Percentiles rank a stretch among this genome's conserved stretches.
phyloP scores from a whole-genome alignment of 2,797 vertebrate genomes.

The Luscinia luscinia region DNA sequence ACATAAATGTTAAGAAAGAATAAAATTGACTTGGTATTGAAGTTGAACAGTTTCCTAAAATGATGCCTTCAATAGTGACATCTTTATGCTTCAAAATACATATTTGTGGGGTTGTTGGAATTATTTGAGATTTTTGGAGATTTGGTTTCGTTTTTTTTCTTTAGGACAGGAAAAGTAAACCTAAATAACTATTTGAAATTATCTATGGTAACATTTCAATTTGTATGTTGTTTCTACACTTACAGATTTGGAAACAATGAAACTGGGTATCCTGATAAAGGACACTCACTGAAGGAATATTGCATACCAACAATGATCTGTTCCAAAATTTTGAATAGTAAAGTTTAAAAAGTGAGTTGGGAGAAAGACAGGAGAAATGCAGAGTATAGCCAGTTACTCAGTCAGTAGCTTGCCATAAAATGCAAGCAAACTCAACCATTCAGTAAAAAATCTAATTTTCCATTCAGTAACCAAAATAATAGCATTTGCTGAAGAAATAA shows the following conservation, averaged over 20 bases:
- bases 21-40: neutral
- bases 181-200: neutral
- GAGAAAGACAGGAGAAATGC: neutral
- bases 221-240: neutral
- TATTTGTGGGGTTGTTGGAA: neutral
- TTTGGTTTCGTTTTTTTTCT: neutral
- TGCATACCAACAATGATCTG: neutral
- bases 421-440: neutral
- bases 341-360: neutral
- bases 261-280: neutral
- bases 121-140: neutral
- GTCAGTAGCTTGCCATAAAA: neutral
- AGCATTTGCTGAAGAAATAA: neutral
- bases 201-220: neutral
- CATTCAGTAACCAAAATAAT: conserved; percentile 15
- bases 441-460: conserved; percentile 1
- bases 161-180: rapidly evolving
- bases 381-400: neutral
- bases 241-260: neutral
- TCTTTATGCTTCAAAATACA: neutral
- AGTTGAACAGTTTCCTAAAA: neutral
- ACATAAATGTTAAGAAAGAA: neutral
- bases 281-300: neutral
- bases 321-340: neutral
- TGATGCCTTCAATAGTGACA: neutral